Conservation (phyloP, 2,888 invertebrate species). For the Strigamia maritima region DNA sequence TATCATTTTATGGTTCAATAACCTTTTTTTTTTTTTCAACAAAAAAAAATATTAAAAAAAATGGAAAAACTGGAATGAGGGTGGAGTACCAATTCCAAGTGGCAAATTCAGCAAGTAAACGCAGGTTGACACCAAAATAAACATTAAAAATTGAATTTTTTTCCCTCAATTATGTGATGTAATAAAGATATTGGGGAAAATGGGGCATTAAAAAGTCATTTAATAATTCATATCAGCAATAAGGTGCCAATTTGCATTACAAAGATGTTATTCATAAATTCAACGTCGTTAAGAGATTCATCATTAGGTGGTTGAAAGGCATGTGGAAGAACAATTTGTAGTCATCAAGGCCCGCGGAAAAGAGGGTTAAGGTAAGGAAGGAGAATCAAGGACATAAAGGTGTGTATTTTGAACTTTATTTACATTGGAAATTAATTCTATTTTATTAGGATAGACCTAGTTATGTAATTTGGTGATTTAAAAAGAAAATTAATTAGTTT, state of each 20-base stretch:
- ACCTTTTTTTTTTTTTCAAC: background rate
- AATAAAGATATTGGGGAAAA: too few relatives aligned
- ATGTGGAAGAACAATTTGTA: background rate
- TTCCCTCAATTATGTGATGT: background rate
- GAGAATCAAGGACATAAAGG: background rate
- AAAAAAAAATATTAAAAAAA: background rate
- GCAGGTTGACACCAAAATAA: background rate
- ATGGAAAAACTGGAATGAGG: background rate
- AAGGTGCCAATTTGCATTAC: background rate
- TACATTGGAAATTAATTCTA: background rate
- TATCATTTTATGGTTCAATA: background rate
- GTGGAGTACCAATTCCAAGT: background rate
- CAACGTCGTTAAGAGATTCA: background rate
- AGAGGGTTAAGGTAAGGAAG: background rate
- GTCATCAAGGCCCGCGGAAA: background rate
- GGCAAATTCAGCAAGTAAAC: background rate
- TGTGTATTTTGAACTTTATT: background rate
- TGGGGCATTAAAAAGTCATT: background rate
- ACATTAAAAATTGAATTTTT: background rate
- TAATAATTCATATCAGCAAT: background rate
- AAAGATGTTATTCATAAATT: too few relatives aligned
- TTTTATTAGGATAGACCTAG: background rate
- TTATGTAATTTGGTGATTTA: too few relatives aligned
- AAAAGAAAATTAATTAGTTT: too few relatives aligned
- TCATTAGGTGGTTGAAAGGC: background rate